phyloP scores from a whole-genome alignment of 2,113 vertebrate species.

The Burhinus bistriatus region DNA sequence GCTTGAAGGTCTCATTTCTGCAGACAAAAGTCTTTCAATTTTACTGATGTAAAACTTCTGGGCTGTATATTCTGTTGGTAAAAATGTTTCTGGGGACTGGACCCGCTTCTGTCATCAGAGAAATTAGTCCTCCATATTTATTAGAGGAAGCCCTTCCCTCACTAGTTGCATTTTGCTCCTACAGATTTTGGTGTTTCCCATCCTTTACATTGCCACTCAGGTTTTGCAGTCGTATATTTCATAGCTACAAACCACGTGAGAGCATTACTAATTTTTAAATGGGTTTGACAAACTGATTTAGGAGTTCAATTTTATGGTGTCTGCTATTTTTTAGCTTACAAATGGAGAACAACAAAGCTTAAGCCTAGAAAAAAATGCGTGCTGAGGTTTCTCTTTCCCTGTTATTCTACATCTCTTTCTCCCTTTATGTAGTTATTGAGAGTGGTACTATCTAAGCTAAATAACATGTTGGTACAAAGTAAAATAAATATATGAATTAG shows the following conservation, averaged over 20 bases:
- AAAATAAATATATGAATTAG: neutral
- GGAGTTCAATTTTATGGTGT: neutral
- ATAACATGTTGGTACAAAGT: neutral
- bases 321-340: neutral
- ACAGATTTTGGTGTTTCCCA: neutral
- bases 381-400: neutral
- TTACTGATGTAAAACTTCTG: neutral
- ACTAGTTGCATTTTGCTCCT: neutral
- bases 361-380: neutral
- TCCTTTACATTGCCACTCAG: neutral
- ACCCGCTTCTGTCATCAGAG: neutral
- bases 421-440: neutral
- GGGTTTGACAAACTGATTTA: neutral
- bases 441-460: neutral
- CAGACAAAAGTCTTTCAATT: neutral
- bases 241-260: neutral
- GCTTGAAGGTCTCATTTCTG: neutral
- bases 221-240: neutral
- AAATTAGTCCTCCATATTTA: neutral
- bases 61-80: neutral
- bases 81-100: neutral
- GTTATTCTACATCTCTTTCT: neutral
- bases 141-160: neutral
- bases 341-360: neutral
- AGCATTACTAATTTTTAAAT: neutral